Evolutionary conservation across 2,113 vertebrate species (phyloP).

Genomic region (Lamprologus speciosus): DNA sequence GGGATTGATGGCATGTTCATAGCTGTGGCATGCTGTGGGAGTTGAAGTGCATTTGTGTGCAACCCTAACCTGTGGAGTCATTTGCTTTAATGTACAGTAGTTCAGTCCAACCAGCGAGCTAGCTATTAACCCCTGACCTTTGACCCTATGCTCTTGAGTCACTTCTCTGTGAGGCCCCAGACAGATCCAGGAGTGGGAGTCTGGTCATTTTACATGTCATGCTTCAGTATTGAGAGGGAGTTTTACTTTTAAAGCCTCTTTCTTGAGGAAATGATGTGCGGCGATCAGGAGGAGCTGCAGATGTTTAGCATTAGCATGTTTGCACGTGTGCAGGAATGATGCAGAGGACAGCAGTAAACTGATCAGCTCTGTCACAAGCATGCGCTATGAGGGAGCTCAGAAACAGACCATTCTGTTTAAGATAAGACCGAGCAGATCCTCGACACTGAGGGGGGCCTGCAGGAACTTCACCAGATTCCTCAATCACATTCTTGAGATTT

Average conservation of each 20-base stretch:
- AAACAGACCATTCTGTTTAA: background rate
- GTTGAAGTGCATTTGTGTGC: background rate
- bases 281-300: background rate
- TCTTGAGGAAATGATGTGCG: background rate
- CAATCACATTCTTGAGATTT: slow-evolving; percentile 27
- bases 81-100: background rate
- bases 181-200: background rate
- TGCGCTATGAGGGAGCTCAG: background rate
- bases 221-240: background rate
- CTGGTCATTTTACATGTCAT: background rate
- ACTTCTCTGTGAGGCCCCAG: background rate
- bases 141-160: background rate
- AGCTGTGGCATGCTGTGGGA: background rate
- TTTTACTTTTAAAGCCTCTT: background rate
- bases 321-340: background rate
- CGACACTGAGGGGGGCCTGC: background rate
- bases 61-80: background rate
- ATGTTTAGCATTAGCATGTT: background rate
- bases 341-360: background rate
- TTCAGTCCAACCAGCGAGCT: background rate
- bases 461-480: slow-evolving; percentile 3
- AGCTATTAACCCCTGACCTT: slow-evolving; percentile 17
- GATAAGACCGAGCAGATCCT: background rate
- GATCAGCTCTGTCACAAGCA: background rate
- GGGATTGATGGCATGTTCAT: background rate